phyloP scores from a whole-genome alignment of 2,888 invertebrate genomes.

The Mayetiola destructor region DNA sequence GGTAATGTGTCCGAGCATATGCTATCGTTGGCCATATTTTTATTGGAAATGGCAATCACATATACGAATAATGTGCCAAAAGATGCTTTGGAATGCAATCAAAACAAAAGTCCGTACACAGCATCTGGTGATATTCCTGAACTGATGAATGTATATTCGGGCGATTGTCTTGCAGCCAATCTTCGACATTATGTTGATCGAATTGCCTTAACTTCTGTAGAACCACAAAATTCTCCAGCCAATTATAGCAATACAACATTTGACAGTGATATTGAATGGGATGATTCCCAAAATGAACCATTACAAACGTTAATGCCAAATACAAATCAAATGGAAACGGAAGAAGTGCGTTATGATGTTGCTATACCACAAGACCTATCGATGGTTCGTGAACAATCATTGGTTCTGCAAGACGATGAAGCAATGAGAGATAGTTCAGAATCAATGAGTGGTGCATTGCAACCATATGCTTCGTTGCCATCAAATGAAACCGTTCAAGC shows the following conservation, averaged over 20 bases:
- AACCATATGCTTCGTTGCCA: not conserved
- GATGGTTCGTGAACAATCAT: slow-evolving; percentile 32
- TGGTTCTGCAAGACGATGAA: slow-evolving; percentile 30
- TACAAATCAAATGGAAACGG: slow-evolving; percentile 22
- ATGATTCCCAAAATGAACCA: slow-evolving; percentile 47
- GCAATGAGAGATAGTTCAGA: slow-evolving; percentile 22
- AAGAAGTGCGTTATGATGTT: slow-evolving; percentile 30
- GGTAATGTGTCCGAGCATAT: slow-evolving; percentile 72
- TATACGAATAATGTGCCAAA: slow-evolving; percentile 29
- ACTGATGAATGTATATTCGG: slow-evolving; percentile 49
- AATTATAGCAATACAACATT: slow-evolving; percentile 42
- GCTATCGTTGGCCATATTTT: slow-evolving; percentile 69
- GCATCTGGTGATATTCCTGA: slow-evolving; percentile 31
- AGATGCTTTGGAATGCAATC: slow-evolving; percentile 23
- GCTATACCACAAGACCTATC: slow-evolving; percentile 36
- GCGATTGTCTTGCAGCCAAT: slow-evolving; percentile 61
- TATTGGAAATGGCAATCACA: slow-evolving; percentile 68
- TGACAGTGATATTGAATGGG: slow-evolving; percentile 66
- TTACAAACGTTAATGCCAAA: slow-evolving; percentile 30
- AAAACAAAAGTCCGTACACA: slow-evolving; percentile 21
- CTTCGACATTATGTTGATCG: slow-evolving; percentile 51
- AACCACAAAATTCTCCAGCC: slow-evolving; percentile 41
- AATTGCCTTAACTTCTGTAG: slow-evolving; percentile 43
- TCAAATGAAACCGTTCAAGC: slow-evolving; percentile 15
- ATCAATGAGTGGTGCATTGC: slow-evolving; percentile 21